Percentiles rank a stretch among this genome's conserved stretches.
These are phyloP conservation scores for Edolisoma coerulescens DNA, from an alignment of 2,113 vertebrate genomes.

Conservation along the genomic window DNA sequence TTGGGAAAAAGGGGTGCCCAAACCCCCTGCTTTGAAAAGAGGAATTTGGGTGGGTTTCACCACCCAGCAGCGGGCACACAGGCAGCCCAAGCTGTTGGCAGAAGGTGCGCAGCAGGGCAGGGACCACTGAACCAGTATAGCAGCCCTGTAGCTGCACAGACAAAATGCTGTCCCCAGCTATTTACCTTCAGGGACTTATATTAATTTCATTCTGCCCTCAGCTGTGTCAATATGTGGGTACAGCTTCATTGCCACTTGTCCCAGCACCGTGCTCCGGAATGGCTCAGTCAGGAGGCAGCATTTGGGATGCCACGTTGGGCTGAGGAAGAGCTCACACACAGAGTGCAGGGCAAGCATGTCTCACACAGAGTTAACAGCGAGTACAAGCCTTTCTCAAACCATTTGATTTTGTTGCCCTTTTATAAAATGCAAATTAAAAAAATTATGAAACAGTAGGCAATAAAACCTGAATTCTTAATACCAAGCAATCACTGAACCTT, in stretches of 20 bases:
- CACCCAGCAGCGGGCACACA: rapidly evolving
- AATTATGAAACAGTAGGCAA: conserved; percentile 45
- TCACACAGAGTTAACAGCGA: not conserved
- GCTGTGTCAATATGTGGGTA: not conserved
- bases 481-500: not conserved
- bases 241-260: not conserved
- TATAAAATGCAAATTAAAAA: conserved; percentile 19
- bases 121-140: rapidly evolving
- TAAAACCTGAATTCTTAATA: conserved; percentile 56
- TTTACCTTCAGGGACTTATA: not conserved
- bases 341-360: not conserved
- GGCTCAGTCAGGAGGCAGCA: not conserved
- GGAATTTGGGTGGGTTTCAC: not conserved
- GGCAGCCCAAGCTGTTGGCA: not conserved
- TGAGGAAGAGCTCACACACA: not conserved
- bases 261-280: rapidly evolving
- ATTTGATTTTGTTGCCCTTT: conserved; percentile 50
- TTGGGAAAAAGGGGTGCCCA: not conserved
- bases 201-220: not conserved
- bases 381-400: not conserved
- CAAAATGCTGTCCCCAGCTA: not conserved
- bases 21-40: not conserved
- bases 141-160: not conserved
- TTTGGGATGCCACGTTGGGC: rapidly evolving
- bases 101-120: not conserved